Percentiles rank a stretch among this genome's conserved stretches.
phyloP scores from a whole-genome alignment of 92 coral and sea anemone genomes.

The Galaxea fascicularis region DNA sequence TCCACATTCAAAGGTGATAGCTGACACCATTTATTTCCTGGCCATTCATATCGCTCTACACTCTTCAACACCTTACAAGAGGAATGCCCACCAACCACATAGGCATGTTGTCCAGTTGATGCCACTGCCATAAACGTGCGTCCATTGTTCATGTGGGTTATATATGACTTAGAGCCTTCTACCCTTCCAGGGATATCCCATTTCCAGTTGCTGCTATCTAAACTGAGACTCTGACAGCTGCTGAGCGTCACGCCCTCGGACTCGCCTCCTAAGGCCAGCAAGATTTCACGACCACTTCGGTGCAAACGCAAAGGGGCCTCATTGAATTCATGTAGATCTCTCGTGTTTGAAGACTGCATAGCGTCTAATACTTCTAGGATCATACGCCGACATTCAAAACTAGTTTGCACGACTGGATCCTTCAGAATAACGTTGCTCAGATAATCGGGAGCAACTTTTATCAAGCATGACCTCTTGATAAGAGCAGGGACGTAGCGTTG shows the following conservation, averaged over 20 bases:
- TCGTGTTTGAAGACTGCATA: conserved; percentile 57
- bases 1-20: conserved; percentile 62
- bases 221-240: conserved; percentile 68
- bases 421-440: conserved; percentile 46
- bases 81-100: conserved; percentile 76
- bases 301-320: conserved; percentile 48
- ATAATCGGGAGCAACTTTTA: conserved; percentile 42
- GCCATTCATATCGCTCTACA: conserved; percentile 84
- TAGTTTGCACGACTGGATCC: conserved; percentile 50
- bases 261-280: conserved; percentile 86
- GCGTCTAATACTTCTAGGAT: conserved; percentile 71
- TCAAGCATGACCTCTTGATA: conserved; percentile 60
- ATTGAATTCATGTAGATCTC: conserved; percentile 68
- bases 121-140: conserved; percentile 61
- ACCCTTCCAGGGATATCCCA: conserved; percentile 49
- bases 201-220: conserved; percentile 48
- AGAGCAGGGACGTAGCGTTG: conserved; percentile 38
- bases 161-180: conserved; percentile 21
- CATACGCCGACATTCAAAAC: conserved; percentile 58
- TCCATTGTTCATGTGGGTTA: conserved; percentile 52
- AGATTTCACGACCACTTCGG: conserved; percentile 57
- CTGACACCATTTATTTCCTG: conserved; percentile 74
- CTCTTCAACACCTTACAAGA: conserved; percentile 68
- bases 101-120: conserved; percentile 70
- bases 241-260: conserved; percentile 73